Evolutionary conservation across 2,797 vertebrate species (phyloP).

Genomic region (Pangasius larnaudii): DNA sequence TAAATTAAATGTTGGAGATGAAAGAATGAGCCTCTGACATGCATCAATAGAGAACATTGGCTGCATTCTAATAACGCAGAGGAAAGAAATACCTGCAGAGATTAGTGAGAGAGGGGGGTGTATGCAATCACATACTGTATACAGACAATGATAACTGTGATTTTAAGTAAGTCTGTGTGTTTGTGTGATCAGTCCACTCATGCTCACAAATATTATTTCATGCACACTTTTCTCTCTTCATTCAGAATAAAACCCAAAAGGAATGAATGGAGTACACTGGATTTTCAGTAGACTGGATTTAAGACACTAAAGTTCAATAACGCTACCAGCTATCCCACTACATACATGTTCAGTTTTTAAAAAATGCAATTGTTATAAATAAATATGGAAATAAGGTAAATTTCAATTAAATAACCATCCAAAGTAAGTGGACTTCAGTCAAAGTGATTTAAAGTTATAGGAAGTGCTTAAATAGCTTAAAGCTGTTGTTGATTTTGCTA

Average conservation of each 20-base stretch:
- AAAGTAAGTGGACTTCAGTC: background rate
- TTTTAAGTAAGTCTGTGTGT: conserved; percentile 52
- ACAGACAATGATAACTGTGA: conserved; percentile 65
- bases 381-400: background rate
- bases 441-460: background rate
- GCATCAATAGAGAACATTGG: conserved; percentile 86
- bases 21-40: conserved; percentile 89
- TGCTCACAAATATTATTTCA: conserved; percentile 27
- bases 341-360: background rate
- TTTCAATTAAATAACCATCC: background rate
- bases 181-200: conserved; percentile 25
- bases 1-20: conserved; percentile 99
- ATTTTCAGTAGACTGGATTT: conserved; percentile 21
- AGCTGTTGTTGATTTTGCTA: background rate
- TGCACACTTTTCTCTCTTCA: background rate
- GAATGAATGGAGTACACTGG: conserved; percentile 19
- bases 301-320: background rate
- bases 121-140: conserved; percentile 65
- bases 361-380: background rate
- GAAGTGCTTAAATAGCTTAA: background rate
- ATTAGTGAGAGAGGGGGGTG: conserved; percentile 70
- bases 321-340: background rate
- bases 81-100: conserved; percentile 87
- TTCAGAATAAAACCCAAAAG: conserved; percentile 11
- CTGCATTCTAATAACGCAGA: conserved; percentile 84